Evolutionary conservation across 2,888 invertebrate genomes (phyloP).

Genomic region (Podotricha telesiphe): DNA sequence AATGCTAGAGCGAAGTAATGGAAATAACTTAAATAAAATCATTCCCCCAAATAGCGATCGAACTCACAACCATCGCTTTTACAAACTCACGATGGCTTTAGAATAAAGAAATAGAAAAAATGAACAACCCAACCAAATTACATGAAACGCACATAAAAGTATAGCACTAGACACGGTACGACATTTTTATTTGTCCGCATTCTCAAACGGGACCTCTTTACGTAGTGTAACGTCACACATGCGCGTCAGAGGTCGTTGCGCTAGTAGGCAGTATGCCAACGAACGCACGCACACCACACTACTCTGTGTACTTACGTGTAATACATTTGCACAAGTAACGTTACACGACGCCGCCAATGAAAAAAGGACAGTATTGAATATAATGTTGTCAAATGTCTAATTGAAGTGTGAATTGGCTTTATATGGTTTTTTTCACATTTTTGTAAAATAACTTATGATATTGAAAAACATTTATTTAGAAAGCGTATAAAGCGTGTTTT

Average conservation of each 20-base stretch:
- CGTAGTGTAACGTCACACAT: conserved; percentile 65
- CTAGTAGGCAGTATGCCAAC: conserved; percentile 82
- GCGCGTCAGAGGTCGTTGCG: conserved; percentile 78
- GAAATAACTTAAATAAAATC: too few species aligned
- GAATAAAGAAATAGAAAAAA: conserved; percentile 26
- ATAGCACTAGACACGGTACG: conserved; percentile 30
- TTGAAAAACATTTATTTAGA: too few species aligned
- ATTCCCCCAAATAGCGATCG: too few species aligned
- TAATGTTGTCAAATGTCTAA: too few species aligned
- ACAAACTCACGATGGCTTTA: too few species aligned
- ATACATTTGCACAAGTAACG: conserved; percentile 18
- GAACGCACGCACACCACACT: conserved; percentile 60
- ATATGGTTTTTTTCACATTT: too few species aligned
- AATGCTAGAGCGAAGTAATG: too few species aligned
- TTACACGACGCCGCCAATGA: conserved; percentile 23
- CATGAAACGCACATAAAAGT: conserved; percentile 18
- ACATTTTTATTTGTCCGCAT: conserved; percentile 54
- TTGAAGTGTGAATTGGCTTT: too few species aligned
- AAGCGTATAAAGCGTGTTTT: too few species aligned
- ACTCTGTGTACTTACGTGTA: conserved; percentile 13
- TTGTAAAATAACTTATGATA: too few species aligned
- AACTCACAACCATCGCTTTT: too few species aligned
- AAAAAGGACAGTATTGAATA: too few species aligned
- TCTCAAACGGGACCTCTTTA: conserved; percentile 62
- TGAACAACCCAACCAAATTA: conserved; percentile 39